Percentiles rank a stretch among this genome's conserved stretches.
phyloP scores from a whole-genome alignment of 2,888 invertebrate genomes.

The Mythimna pallens region DNA sequence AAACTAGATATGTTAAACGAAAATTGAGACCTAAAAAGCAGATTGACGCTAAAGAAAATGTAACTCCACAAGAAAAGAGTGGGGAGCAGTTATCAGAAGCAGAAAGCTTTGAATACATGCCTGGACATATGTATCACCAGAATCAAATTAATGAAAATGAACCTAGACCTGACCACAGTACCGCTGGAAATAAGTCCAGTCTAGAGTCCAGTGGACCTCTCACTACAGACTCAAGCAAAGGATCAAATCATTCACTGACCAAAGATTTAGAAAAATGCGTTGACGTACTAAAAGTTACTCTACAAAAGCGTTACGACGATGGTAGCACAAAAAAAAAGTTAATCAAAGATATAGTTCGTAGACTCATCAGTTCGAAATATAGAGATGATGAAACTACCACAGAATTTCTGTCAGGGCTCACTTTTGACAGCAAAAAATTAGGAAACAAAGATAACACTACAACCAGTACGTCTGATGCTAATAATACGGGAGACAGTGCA shows the following conservation, averaged over 20 bases:
- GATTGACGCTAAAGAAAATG: slow-evolving; percentile 66
- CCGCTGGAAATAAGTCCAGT: slow-evolving; percentile 84
- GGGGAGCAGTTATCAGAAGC: slow-evolving; percentile 89
- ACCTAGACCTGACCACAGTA: slow-evolving; percentile 66
- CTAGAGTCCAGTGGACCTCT: slow-evolving; percentile 83
- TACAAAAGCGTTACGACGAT: slow-evolving; percentile 91
- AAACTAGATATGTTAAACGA: slow-evolving; percentile 70
- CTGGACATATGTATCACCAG: slow-evolving; percentile 91
- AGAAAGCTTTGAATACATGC: slow-evolving; percentile 93
- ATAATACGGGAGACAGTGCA: slow-evolving; percentile 75
- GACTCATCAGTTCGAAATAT: slow-evolving; percentile 91
- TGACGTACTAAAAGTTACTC: slow-evolving; percentile 90
- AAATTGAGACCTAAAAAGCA: slow-evolving; percentile 72
- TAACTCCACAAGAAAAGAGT: slow-evolving; percentile 75
- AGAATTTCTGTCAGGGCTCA: slow-evolving; percentile 87
- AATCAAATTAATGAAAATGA: slow-evolving; percentile 77
- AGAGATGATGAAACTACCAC: slow-evolving; percentile 90
- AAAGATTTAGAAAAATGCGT: slow-evolving; percentile 92
- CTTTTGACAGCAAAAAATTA: slow-evolving; percentile 77
- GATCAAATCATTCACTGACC: slow-evolving; percentile 84
- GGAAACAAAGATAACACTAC: slow-evolving; percentile 74
- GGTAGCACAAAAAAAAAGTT: slow-evolving; percentile 91
- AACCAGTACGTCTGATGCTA: slow-evolving; percentile 84
- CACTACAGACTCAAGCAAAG: slow-evolving; percentile 86
- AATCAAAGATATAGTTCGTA: slow-evolving; percentile 92